phyloP scores from a whole-genome alignment of 2,888 invertebrate species.

The Andrena fulva region DNA sequence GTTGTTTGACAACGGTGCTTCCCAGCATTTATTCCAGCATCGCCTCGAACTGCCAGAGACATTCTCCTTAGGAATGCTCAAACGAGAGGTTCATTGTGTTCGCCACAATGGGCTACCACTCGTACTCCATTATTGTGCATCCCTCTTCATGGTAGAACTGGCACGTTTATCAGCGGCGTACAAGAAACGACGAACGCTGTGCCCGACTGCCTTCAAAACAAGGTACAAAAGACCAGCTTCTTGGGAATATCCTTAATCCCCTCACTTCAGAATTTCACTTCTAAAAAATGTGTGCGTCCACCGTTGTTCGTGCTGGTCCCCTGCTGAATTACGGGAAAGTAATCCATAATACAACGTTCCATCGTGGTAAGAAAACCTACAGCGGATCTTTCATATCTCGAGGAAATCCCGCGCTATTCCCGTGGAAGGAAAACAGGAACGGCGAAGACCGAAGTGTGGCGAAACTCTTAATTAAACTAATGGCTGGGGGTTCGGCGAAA shows the following conservation, averaged over 20 bases:
- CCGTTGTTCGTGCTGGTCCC: too few species aligned
- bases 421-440: background rate
- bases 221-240: conserved; percentile 13
- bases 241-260: conserved; percentile 8
- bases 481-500: background rate
- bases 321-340: background rate
- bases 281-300: background rate
- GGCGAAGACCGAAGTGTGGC: background rate
- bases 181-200: conserved; percentile 49
- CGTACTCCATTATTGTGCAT: conserved; percentile 67
- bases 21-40: conserved; percentile 44
- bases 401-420: background rate
- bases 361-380: background rate
- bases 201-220: conserved; percentile 30
- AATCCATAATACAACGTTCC: too few species aligned
- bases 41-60: conserved; percentile 66
- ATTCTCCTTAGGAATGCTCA: conserved; percentile 66
- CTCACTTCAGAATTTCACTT: background rate
- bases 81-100: conserved; percentile 72
- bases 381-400: background rate
- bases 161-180: conserved; percentile 54
- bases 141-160: conserved; percentile 40
- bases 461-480: conserved; percentile 16
- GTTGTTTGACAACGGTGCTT: conserved; percentile 55
- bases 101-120: conserved; percentile 68